These are phyloP conservation scores for Onychomys leucogaster DNA, from an alignment of 2,797 vertebrate genomes.

Conservation along the genomic window DNA sequence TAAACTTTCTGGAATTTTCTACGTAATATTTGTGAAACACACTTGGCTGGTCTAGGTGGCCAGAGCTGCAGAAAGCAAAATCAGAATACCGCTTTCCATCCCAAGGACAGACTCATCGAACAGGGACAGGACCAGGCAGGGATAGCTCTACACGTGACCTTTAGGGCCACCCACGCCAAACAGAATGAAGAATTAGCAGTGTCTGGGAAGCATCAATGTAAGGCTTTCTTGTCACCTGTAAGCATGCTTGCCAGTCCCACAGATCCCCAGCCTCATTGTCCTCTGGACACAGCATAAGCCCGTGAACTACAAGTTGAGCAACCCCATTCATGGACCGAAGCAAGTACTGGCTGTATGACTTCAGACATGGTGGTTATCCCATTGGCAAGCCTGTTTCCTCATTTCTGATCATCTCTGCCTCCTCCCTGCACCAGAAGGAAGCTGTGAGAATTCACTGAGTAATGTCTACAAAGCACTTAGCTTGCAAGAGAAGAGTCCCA, in stretches of 20 bases:
- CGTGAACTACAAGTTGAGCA: conserved; percentile 24
- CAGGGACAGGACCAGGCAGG: not conserved
- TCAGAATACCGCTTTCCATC: not conserved
- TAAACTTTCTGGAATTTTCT: conserved; percentile 17
- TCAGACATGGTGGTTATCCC: conserved; percentile 53
- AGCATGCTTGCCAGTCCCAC: not conserved
- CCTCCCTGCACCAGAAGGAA: conserved; percentile 69
- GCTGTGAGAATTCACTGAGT: conserved; percentile 78
- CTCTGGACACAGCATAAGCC: not conserved
- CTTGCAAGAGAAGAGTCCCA: conserved; percentile 52
- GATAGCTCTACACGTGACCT: not conserved
- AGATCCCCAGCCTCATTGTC: not conserved
- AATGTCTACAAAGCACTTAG: conserved; percentile 71
- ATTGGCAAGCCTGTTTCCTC: conserved; percentile 61
- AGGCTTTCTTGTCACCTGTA: not conserved
- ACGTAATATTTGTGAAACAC: not conserved
- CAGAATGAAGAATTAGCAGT: not conserved
- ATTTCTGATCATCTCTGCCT: conserved; percentile 63
- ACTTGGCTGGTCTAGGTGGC: not conserved
- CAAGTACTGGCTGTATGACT: not conserved
- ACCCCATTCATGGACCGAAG: not conserved
- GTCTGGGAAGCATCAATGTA: not conserved
- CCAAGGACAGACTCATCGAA: not conserved
- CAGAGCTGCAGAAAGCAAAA: not conserved
- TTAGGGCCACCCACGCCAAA: not conserved